Base-by-base conservation (phyloP, 2,888 invertebrate species). In the Drosophila emarginata region DNA sequence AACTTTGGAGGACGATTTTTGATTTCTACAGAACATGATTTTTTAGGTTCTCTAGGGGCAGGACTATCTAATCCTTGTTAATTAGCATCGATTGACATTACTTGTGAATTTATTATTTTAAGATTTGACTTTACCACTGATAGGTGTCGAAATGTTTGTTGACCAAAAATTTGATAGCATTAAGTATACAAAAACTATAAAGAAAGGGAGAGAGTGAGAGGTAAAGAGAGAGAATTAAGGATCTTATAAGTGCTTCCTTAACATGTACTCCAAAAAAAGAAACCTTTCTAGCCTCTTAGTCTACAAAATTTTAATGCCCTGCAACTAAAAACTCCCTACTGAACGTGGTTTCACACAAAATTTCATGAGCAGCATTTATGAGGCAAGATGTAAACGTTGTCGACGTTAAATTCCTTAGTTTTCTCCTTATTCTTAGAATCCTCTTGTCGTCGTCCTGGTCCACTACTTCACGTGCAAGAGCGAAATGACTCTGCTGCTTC, bases 261-360 rank as follows among this genome's bases (percentile, higher is more conserved):
- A 45, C 45, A 18, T 45, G 11, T 45, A 45, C 45, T 45, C 11
- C 1, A 18, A 6, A 18, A 11, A 11, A 45, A 45, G 45, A 18
- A 45, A 45, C 45, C 45, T 45, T 45, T 45, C 18, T 45, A 18
- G 45, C 45, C 45, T 45, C 18, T 45, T 45, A 45, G 45, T 11
- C 45, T 18, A 45, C 45, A 45, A 45, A 45, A 18, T 45, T 45
- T 18, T 45, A 45, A 45, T 45, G 45, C 18, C 18, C 26, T 45
- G 0, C 45, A 45, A 45, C 18, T 18, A 45, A 45, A 45, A 45
- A 45, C 45, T 45, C 45, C 45, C 45, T 6, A 45, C 45, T 18
- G 45, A 45, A 18, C 45, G 45, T 45, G 45, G 45, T 45, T 18
- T 18, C 45, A 45, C 45, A 45, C 45, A 45, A 45, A 45, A 45